Evolutionary conservation across 2,888 invertebrate species (phyloP).

Genomic region (Endomychus coccineus): DNA sequence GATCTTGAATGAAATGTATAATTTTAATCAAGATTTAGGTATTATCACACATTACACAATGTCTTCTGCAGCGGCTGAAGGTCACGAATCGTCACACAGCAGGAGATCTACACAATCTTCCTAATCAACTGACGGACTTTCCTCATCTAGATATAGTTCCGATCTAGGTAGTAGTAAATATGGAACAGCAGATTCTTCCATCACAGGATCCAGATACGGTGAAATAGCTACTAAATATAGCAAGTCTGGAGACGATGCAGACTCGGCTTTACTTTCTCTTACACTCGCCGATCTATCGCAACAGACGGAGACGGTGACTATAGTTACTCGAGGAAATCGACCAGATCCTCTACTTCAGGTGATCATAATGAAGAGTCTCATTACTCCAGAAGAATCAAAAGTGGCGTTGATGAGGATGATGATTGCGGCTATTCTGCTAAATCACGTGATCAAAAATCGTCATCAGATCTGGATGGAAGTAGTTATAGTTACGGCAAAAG

Average conservation of each 20-base stretch:
- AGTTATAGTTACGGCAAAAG: constrained; percentile 25
- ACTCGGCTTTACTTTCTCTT: constrained; percentile 23
- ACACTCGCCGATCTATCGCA: constrained; percentile 23
- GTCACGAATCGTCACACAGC: constrained; percentile 36
- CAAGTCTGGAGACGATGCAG: constrained; percentile 19
- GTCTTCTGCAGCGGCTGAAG: too few species aligned
- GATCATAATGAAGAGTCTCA: constrained; percentile 24
- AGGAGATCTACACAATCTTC: constrained; percentile 31
- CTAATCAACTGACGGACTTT: constrained; percentile 29
- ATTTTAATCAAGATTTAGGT: too few species aligned
- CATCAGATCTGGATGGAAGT: too few species aligned
- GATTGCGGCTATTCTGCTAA: constrained; percentile 8
- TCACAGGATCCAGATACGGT: constrained; percentile 26
- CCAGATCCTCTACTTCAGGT: constrained; percentile 19
- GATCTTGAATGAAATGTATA: too few species aligned
- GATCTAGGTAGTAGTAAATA: constrained; percentile 22
- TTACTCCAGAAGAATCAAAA: constrained; percentile 22
- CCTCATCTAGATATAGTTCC: constrained; percentile 28
- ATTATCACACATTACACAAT: too few species aligned
- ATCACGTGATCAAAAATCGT: too few species aligned
- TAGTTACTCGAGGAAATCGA: constrained; percentile 22
- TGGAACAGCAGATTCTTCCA: constrained; percentile 20
- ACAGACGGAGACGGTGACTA: constrained; percentile 17
- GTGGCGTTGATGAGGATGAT: constrained; percentile 18
- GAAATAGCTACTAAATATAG: constrained; percentile 27